phyloP scores from a whole-genome alignment of 2,797 vertebrate genomes.

The Darevskia mixta region DNA sequence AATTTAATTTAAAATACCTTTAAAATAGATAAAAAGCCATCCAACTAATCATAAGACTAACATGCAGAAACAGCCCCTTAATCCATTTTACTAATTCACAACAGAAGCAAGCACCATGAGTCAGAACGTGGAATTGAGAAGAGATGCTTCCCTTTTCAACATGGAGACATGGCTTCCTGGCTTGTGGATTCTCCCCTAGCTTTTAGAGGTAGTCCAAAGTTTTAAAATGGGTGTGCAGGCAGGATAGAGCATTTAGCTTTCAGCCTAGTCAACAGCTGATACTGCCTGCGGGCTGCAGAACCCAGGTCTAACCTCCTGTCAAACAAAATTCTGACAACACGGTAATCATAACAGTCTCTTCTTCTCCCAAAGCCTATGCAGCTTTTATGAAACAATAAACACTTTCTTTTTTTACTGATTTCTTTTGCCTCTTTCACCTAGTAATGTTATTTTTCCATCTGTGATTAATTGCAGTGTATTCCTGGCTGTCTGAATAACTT shows the following conservation, averaged over 20 bases:
- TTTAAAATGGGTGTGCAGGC: constrained; percentile 23
- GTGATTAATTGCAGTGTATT: constrained; percentile 30
- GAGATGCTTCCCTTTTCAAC: neutral
- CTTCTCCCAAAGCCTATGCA: constrained; percentile 31
- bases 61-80: neutral
- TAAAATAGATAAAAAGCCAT: neutral
- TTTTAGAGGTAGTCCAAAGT: neutral
- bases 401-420: neutral
- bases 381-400: constrained; percentile 35
- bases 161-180: neutral
- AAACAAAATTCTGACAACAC: constrained; percentile 29
- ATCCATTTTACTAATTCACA: neutral
- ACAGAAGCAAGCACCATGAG: neutral
- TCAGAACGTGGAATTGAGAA: neutral
- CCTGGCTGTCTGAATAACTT: constrained; percentile 27
- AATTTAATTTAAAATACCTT: neutral
- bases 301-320: constrained; percentile 36
- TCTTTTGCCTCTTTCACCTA: constrained; percentile 36
- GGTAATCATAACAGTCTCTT: neutral
- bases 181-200: neutral
- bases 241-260: neutral
- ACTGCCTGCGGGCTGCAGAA: constrained; percentile 21
- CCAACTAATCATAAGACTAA: neutral
- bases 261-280: neutral
- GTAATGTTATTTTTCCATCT: constrained; percentile 2